Base-by-base conservation (phyloP, 2,113 vertebrate genomes). In the Nannospalax galili region DNA sequence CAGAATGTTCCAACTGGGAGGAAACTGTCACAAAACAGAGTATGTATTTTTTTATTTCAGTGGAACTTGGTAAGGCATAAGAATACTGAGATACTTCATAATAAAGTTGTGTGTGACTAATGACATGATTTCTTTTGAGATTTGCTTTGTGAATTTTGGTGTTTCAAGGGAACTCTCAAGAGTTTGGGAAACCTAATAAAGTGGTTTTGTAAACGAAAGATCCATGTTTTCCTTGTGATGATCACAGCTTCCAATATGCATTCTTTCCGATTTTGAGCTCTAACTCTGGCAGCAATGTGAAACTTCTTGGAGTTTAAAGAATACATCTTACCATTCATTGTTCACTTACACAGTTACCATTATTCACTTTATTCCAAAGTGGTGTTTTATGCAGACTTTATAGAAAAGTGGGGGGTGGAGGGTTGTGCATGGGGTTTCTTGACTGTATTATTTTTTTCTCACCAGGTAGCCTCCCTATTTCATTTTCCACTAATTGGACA, bases 401-500 rank as follows among this genome's bases (percentile, higher is more conserved):
- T 48, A n/a, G n/a, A n/a, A n/a, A n/a, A n/a, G n/a, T n/a, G n/a
- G 82, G 79, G 85, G 77, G 48, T 70, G 86, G 77, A 88, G 22
- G 80, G 17, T 70, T 30, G 6, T 24, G 94, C 37, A 77, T 90
- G 16, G 56, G 77, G 62, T 58, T 12, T 80, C 45, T 93, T 67
- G 42, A 19, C 19, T 93, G 0, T 75, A 37, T 82, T 70, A 40
- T 94, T 95, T 84, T 42, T 80, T 5, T 77, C 30, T 90, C 79
- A 93, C 40, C 22, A 80, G n/a, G 60, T 73, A 85, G 32, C 26
- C 24, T 86, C 26, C 20, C 37, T 80, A 28, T 96, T 81, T 95
- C 67, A 67, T 84, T 92, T 37, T 56, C 89, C 3, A 93, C 15
- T 88, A 28, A 77, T 45, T 78, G 45, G 40, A 45, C 26, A 78